Percentiles rank a stretch among this genome's conserved stretches.
Evolutionary conservation across 1,140 invertebrate genomes (phyloP).

Genomic region (Calephelis nemesis): DNA sequence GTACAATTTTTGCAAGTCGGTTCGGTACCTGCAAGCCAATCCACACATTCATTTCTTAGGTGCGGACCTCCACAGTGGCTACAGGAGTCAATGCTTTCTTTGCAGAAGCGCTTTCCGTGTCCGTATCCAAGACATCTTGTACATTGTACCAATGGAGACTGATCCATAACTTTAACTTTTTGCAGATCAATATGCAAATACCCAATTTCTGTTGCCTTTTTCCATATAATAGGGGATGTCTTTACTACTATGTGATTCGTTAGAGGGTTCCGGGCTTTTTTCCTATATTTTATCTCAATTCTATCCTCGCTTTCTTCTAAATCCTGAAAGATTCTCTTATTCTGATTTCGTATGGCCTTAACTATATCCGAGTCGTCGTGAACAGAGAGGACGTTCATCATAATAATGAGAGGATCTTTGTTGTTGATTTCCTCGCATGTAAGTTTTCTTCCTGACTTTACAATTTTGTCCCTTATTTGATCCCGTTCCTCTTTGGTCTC

Average conservation of each 20-base stretch:
- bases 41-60: background rate
- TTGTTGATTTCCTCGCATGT: no score
- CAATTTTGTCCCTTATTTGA: no score
- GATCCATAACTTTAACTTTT: no score
- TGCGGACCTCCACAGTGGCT: conserved; percentile 26
- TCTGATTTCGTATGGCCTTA: conserved; percentile 10
- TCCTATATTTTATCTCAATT: conserved; percentile 15
- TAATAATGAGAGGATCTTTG: no score
- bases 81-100: conserved; percentile 14
- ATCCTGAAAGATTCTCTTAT: conserved; percentile 2
- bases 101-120: conserved; percentile 22
- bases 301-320: background rate
- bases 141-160: conserved; percentile 26
- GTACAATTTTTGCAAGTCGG: background rate
- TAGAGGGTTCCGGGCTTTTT: conserved; percentile 16
- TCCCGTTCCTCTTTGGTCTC: no score
- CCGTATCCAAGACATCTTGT: conserved; percentile 24
- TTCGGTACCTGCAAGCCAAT: background rate
- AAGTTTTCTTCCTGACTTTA: no score
- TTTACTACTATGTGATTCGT: background rate
- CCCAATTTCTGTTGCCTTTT: no score
- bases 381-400: no score
- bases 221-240: background rate
- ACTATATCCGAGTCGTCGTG: background rate
- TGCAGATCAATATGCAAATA: no score